These are phyloP conservation scores for Phylloscopus whistleri DNA, from an alignment of 2,113 vertebrate species.

Conservation along the genomic window DNA sequence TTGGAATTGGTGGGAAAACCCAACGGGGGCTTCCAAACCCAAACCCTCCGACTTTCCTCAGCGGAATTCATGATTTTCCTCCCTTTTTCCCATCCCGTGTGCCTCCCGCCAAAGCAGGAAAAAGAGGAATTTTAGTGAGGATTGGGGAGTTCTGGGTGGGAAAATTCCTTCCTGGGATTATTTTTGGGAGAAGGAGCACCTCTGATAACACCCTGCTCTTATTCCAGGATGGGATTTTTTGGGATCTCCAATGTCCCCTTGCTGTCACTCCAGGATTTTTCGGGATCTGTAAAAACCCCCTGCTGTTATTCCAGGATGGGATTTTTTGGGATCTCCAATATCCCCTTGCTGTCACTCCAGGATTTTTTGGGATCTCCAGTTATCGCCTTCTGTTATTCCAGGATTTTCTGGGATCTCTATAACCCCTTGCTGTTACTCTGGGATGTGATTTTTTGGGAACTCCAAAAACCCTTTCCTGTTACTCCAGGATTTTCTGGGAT, in stretches of 20 bases:
- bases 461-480: accelerated
- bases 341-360: too few relatives aligned
- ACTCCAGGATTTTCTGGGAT: neutral
- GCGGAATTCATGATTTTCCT: neutral
- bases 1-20: neutral
- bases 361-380: too few relatives aligned
- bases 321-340: neutral
- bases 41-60: accelerated
- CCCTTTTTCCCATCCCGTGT: neutral
- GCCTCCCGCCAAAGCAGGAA: accelerated
- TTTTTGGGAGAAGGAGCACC: neutral
- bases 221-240: neutral
- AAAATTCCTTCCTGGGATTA: neutral
- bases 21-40: neutral
- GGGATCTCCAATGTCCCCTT: neutral
- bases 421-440: neutral
- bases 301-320: neutral
- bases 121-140: neutral
- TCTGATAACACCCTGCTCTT: accelerated
- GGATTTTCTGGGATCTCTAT: too few relatives aligned
- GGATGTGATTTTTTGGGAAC: neutral
- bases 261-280: neutral
- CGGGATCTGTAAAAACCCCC: accelerated
- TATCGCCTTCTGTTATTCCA: too few relatives aligned
- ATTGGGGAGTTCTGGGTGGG: neutral